These are phyloP conservation scores for Gallinago jamesoni DNA, from an alignment of 2,113 vertebrate genomes.

Conservation along the genomic window DNA sequence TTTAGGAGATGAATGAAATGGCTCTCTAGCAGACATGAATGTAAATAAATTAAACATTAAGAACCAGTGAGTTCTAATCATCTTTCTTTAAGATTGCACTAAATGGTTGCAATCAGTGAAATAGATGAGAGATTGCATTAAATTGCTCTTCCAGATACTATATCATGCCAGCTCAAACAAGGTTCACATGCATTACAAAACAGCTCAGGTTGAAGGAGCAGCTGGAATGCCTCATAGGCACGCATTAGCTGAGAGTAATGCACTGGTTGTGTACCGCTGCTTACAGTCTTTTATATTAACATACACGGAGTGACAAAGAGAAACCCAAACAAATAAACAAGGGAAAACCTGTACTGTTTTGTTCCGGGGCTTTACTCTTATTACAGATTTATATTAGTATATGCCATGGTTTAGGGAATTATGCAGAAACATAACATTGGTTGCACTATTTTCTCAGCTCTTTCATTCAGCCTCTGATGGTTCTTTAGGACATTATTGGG, in stretches of 20 bases:
- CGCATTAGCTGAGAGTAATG: conserved; percentile 51
- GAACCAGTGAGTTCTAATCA: conserved; percentile 76
- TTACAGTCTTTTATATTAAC: conserved; percentile 51
- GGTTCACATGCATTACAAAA: conserved; percentile 57
- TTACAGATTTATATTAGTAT: background rate
- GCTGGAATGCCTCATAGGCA: conserved; percentile 55
- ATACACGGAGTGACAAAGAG: conserved; percentile 37
- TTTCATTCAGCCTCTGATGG: background rate
- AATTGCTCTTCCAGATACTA: conserved; percentile 65
- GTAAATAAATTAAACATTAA: conserved; percentile 85
- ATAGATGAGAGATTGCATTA: conserved; percentile 76
- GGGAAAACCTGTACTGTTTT: conserved; percentile 25
- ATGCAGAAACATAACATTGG: background rate
- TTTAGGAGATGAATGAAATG: conserved; percentile 76
- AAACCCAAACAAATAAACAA: conserved; percentile 51
- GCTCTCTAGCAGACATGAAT: conserved; percentile 73
- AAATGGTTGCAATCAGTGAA: conserved; percentile 80
- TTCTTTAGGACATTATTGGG: background rate
- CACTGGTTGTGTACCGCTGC: conserved; percentile 17
- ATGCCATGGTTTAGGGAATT: background rate
- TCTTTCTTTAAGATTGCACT: conserved; percentile 77
- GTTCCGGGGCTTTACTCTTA: background rate
- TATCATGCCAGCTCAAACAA: conserved; percentile 55
- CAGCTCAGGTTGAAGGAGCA: conserved; percentile 60
- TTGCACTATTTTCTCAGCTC: background rate